These are phyloP conservation scores for Synergus laeviventris DNA, from an alignment of 2,888 invertebrate genomes.

Conservation along the genomic window DNA sequence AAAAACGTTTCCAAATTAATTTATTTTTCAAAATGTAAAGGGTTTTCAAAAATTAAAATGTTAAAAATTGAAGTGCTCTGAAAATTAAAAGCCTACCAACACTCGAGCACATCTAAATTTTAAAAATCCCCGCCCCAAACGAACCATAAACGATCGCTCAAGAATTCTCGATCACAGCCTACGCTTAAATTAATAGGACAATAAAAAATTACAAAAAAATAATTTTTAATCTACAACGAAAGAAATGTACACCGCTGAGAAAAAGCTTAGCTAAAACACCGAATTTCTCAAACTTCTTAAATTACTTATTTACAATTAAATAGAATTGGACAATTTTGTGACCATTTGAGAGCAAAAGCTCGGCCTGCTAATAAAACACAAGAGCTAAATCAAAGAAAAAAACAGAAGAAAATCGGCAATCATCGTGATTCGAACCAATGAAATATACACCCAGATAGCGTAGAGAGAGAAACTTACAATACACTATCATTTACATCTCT, in stretches of 20 bases:
- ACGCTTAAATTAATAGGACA: constrained; percentile 27
- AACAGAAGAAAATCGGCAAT: background rate
- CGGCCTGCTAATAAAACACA: constrained; percentile 18
- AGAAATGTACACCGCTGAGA: constrained; percentile 26
- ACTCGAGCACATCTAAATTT: background rate
- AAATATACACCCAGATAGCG: constrained; percentile 17
- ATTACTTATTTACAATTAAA: constrained; percentile 67
- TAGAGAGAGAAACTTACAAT: constrained; percentile 15
- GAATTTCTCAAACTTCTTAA: constrained; percentile 39
- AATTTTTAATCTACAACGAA: constrained; percentile 9
- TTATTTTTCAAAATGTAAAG: no score
- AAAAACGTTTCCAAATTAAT: no score
- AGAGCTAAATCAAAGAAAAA: background rate
- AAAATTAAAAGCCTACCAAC: background rate
- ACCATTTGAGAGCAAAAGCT: constrained; percentile 27
- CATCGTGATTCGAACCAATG: background rate
- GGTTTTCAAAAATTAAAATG: no score
- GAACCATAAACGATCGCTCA: constrained; percentile 2
- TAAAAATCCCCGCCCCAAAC: background rate
- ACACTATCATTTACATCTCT: constrained; percentile 22
- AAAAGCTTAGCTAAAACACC: constrained; percentile 9
- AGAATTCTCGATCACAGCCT: constrained; percentile 39
- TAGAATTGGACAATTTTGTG: constrained; percentile 59
- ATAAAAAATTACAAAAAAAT: constrained; percentile 7
- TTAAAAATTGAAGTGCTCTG: no score